Percentiles rank a stretch among this genome's conserved stretches.
Evolutionary conservation across 2,113 vertebrate genomes (phyloP).

Genomic region (Pantherophis guttatus): DNA sequence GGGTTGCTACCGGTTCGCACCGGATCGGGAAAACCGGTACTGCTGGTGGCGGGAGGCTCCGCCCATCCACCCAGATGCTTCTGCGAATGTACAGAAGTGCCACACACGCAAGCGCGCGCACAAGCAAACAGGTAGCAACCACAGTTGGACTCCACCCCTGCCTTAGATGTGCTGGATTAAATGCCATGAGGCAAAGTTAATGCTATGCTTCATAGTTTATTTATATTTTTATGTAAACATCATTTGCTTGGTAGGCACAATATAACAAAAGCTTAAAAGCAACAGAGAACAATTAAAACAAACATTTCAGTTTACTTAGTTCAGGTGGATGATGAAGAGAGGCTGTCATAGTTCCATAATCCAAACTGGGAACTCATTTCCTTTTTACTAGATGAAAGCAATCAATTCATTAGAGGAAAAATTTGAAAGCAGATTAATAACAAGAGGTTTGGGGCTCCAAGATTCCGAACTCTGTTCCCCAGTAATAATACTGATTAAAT

Average conservation of each 20-base stretch:
- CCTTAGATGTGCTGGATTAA: slow-evolving; percentile 16
- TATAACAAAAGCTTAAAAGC: slow-evolving; percentile 85
- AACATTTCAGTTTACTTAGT: slow-evolving; percentile 70
- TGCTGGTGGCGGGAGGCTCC: too few relatives aligned
- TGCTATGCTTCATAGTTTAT: slow-evolving; percentile 89
- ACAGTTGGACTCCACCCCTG: too few relatives aligned
- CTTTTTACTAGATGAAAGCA: slow-evolving; percentile 56
- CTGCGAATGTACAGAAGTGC: too few relatives aligned
- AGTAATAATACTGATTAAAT: slow-evolving; percentile 24
- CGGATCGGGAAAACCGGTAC: too few relatives aligned
- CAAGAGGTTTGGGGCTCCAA: slow-evolving; percentile 19
- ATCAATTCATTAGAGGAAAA: slow-evolving; percentile 41
- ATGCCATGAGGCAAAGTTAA: slow-evolving; percentile 30
- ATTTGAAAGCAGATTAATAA: slow-evolving; percentile 15
- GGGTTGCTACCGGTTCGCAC: too few relatives aligned
- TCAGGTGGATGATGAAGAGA: slow-evolving; percentile 71
- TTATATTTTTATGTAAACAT: slow-evolving; percentile 88
- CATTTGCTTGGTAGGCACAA: slow-evolving; percentile 84
- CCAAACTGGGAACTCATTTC: slow-evolving; percentile 71
- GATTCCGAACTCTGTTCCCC: neutral
- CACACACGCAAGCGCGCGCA: too few relatives aligned
- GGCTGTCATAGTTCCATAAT: slow-evolving; percentile 75
- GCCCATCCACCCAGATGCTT: too few relatives aligned
- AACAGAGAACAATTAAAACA: slow-evolving; percentile 80
- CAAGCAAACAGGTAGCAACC: too few relatives aligned